Evolutionary conservation across 2,113 vertebrate genomes (phyloP).

Genomic region (Vulpes lagopus): DNA sequence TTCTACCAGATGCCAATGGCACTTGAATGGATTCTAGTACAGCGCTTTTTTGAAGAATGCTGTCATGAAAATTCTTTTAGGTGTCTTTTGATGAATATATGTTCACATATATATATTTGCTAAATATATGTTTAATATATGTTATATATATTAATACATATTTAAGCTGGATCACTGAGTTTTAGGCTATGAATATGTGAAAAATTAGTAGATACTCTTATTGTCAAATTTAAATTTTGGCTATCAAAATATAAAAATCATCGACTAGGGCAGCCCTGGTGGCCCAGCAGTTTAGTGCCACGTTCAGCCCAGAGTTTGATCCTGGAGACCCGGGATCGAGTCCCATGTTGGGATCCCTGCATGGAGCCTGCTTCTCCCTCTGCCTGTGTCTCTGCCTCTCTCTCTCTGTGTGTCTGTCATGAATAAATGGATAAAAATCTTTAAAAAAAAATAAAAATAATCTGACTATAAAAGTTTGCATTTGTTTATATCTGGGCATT

Average conservation of each 20-base stretch:
- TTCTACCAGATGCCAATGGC: background rate
- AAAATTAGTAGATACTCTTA: background rate
- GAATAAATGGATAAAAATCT: no score
- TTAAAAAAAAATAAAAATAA: background rate
- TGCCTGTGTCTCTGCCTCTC: no score
- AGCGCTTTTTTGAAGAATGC: background rate
- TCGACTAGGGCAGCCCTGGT: no score
- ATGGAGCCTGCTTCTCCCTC: no score
- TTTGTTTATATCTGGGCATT: slow-evolving; percentile 22
- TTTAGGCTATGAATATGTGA: background rate
- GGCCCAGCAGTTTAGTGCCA: no score
- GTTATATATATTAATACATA: background rate
- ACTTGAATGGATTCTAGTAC: background rate
- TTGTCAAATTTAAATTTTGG: background rate
- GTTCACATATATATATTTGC: no score
- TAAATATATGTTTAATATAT: no score
- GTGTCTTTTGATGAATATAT: background rate
- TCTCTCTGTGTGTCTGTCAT: no score
- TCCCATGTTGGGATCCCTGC: no score
- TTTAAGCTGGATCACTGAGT: background rate
- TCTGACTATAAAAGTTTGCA: background rate
- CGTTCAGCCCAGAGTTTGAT: no score
- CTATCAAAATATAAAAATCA: background rate
- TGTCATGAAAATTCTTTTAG: background rate
- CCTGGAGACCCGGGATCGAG: no score